Conservation (phyloP, 1,140 invertebrate species). For the Acyrthosiphon pisum region DNA sequence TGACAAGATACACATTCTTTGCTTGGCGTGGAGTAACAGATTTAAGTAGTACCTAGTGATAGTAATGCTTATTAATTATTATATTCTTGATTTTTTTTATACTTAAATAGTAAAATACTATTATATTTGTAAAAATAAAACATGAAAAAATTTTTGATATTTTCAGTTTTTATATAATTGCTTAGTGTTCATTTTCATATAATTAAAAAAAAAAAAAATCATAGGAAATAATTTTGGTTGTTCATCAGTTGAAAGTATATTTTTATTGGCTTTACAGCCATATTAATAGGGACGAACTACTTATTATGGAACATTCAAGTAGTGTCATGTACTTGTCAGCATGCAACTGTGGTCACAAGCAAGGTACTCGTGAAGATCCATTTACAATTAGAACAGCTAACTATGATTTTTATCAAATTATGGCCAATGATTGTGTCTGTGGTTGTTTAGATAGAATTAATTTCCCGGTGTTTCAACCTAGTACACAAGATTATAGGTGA, state of each 20-base stretch:
- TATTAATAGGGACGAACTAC: constrained; percentile 61
- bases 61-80: not conserved
- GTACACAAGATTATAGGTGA: constrained; percentile 70
- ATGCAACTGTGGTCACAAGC: constrained; percentile 90
- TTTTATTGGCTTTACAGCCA: constrained; percentile 31
- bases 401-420: constrained; percentile 80
- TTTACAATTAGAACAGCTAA: constrained; percentile 86
- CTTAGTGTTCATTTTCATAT: no score
- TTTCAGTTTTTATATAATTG: no score
- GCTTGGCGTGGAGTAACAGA: not conserved
- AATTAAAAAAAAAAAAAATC: not conserved
- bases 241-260: not conserved
- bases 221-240: not conserved
- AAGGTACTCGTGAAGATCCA: constrained; percentile 86
- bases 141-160: not conserved
- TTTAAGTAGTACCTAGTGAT: not conserved
- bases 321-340: constrained; percentile 82
- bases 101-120: not conserved
- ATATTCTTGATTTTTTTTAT: not conserved
- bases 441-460: constrained; percentile 72
- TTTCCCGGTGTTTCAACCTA: constrained; percentile 87
- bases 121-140: not conserved
- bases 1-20: not conserved
- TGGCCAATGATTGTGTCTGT: constrained; percentile 80
- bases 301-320: constrained; percentile 74